Conservation (phyloP, 2,888 invertebrate species). For the Pachycephus smyrnensis region DNA sequence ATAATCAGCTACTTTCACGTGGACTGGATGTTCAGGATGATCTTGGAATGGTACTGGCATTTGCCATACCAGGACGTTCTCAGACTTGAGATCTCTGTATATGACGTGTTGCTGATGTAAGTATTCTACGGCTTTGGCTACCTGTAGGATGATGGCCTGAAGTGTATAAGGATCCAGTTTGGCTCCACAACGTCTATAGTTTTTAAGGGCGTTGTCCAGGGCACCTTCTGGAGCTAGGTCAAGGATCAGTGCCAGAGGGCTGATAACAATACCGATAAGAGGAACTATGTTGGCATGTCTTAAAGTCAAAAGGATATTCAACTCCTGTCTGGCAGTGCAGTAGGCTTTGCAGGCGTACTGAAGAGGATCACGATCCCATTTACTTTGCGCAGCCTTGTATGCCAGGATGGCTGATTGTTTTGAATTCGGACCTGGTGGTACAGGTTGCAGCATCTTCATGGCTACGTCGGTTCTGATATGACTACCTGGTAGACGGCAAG, state of each 20-base stretch:
- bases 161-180: constrained; percentile 84
- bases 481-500: constrained; percentile 73
- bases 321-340: constrained; percentile 94
- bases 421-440: constrained; percentile 83
- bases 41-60: constrained; percentile 85
- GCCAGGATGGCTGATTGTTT: constrained; percentile 75
- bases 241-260: constrained; percentile 89
- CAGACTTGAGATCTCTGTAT: constrained; percentile 93
- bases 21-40: constrained; percentile 77
- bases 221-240: constrained; percentile 94
- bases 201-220: constrained; percentile 84
- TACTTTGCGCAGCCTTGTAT: constrained; percentile 76
- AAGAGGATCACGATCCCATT: constrained; percentile 94
- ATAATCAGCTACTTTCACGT: constrained; percentile 97
- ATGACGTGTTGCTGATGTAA: constrained; percentile 93
- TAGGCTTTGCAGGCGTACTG: constrained; percentile 97
- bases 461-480: constrained; percentile 80
- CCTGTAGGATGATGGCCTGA: constrained; percentile 88
- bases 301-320: constrained; percentile 86
- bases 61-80: constrained; percentile 98
- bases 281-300: constrained; percentile 94
- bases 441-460: constrained; percentile 95
- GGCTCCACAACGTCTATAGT: constrained; percentile 87
- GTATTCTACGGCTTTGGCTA: constrained; percentile 94
- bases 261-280: constrained; percentile 88